Percentiles rank a stretch among this genome's conserved stretches.
These are phyloP conservation scores for Egretta garzetta DNA, from an alignment of 2,113 vertebrate species.

Conservation along the genomic window DNA sequence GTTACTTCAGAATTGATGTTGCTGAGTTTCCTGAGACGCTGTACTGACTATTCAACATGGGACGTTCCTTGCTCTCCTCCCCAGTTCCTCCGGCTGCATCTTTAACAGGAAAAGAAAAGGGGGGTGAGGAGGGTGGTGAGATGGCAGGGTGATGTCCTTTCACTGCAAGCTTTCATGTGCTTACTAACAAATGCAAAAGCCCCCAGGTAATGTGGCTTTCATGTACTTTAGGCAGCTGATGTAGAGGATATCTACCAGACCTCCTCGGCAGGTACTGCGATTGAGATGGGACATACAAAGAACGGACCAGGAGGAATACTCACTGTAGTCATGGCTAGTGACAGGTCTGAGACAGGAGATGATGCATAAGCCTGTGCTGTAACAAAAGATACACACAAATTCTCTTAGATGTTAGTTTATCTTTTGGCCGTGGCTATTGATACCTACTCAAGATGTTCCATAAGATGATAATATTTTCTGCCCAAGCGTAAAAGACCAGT, in stretches of 20 bases:
- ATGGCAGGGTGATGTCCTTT: neutral
- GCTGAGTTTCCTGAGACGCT: neutral
- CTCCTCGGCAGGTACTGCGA: neutral
- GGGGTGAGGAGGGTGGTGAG: rapidly evolving
- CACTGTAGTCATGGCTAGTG: neutral
- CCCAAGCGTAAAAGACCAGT: neutral
- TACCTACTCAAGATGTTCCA: neutral
- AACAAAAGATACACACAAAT: too few species aligned
- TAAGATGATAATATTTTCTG: neutral
- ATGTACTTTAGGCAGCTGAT: neutral
- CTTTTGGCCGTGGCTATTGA: neutral
- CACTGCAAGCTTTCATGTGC: neutral
- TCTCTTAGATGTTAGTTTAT: too few species aligned
- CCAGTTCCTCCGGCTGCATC: neutral
- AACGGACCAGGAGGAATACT: neutral
- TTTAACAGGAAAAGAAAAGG: neutral
- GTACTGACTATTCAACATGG: neutral
- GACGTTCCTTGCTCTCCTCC: neutral
- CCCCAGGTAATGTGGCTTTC: rapidly evolving
- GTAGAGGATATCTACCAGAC: neutral
- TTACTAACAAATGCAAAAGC: neutral
- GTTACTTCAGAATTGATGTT: neutral
- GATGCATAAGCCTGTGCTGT: neutral
- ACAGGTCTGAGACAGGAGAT: neutral
- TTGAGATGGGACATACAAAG: neutral